These are phyloP conservation scores for Trachemys scripta DNA, from an alignment of 2,113 vertebrate genomes.

Conservation along the genomic window DNA sequence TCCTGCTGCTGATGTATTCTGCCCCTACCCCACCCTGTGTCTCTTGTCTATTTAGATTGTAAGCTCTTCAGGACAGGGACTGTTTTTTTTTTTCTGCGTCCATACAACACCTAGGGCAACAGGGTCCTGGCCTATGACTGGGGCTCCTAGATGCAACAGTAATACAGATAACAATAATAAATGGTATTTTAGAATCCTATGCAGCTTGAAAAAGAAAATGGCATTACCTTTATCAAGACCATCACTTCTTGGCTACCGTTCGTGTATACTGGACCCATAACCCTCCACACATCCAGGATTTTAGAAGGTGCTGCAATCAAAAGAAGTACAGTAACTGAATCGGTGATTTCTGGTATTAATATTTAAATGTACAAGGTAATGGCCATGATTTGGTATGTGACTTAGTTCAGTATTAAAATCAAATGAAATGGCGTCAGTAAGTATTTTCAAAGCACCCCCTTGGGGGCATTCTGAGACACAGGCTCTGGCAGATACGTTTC, in stretches of 20 bases:
- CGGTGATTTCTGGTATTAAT: not conserved
- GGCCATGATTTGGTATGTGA: not conserved
- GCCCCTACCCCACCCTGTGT: not conserved
- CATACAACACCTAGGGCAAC: not conserved
- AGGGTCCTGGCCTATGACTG: not conserved
- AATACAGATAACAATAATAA: not conserved
- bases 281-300: slow-evolving; percentile 52
- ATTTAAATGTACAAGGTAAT: not conserved
- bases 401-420: not conserved
- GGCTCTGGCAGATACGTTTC: not conserved
- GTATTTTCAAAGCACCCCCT: not conserved
- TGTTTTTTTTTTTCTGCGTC: not conserved
- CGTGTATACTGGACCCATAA: not conserved
- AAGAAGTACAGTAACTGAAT: not conserved
- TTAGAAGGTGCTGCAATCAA: slow-evolving; percentile 37
- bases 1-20: not conserved
- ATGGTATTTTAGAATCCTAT: not conserved
- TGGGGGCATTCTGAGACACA: not conserved
- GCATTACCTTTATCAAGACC: slow-evolving; percentile 67
- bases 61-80: not conserved
- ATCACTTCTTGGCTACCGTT: slow-evolving; percentile 67
- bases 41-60: not conserved
- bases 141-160: not conserved
- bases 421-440: not conserved
- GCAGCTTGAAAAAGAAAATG: not conserved